A percentile compares a stretch with the other conserved stretches of the same genome.
Conservation (phyloP, 35 echinoderm and acorn worm species). For the Acanthaster planci region DNA sequence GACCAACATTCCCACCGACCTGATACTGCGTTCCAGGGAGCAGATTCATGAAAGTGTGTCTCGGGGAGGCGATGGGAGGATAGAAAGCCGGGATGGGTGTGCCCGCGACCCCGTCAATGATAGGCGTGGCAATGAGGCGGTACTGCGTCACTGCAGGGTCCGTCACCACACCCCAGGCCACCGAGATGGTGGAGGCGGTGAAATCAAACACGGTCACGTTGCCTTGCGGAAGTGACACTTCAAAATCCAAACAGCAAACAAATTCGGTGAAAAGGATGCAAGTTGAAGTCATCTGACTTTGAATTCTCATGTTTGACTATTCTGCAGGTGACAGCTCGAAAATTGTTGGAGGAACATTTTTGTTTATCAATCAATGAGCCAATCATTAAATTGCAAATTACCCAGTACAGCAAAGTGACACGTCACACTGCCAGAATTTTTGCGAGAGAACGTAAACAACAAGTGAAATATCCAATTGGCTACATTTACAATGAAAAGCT, state of each 20-base stretch:
- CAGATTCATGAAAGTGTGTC: constrained; percentile 29
- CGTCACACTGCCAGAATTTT: no score
- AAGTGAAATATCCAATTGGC: no score
- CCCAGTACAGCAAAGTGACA: no score
- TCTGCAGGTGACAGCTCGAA: no score
- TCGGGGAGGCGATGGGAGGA: neutral
- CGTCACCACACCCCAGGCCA: constrained; percentile 38
- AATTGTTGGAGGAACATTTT: no score
- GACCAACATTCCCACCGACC: neutral
- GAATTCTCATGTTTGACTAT: no score
- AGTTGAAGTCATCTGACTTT: no score
- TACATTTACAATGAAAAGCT: no score
- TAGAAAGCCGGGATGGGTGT: neutral
- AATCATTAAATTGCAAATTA: no score
- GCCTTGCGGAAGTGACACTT: neutral
- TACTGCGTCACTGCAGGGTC: constrained; percentile 1
- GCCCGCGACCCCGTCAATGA: neutral
- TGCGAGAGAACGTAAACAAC: no score
- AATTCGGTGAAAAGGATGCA: no score
- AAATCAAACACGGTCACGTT: constrained; percentile 33
- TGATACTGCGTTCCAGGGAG: constrained; percentile 34
- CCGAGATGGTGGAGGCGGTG: constrained; percentile 24
- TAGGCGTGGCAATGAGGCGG: neutral
- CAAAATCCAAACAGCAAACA: neutral
- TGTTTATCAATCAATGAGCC: no score